Percentiles rank a stretch among this genome's conserved stretches.
phyloP scores from a whole-genome alignment of 2,888 invertebrate genomes.

The Drymonia ruficornis region DNA sequence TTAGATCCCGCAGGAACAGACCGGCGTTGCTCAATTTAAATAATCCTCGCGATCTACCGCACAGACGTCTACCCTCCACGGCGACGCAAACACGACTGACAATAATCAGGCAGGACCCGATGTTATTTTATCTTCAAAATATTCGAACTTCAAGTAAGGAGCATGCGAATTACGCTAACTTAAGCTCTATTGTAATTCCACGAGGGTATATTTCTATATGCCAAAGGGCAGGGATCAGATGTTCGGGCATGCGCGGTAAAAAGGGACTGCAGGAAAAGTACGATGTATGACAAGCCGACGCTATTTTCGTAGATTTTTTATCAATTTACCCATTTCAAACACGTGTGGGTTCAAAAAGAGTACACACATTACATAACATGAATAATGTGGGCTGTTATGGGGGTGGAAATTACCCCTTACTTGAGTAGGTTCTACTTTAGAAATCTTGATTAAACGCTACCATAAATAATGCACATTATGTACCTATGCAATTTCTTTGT shows the following conservation, averaged over 20 bases:
- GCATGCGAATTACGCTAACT: slow-evolving; percentile 25
- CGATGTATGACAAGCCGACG: slow-evolving; percentile 40
- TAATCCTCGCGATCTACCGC: slow-evolving; percentile 11
- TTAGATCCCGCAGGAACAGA: slow-evolving; percentile 11
- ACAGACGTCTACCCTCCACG: slow-evolving; percentile 35
- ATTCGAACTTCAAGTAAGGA: slow-evolving; percentile 37
- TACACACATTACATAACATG: neutral
- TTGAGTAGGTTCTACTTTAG: too few relatives aligned
- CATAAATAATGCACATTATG: too few relatives aligned
- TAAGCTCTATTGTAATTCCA: slow-evolving; percentile 42
- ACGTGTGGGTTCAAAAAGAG: slow-evolving; percentile 29
- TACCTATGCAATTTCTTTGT: too few relatives aligned
- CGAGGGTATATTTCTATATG: slow-evolving; percentile 52
- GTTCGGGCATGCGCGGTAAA: slow-evolving; percentile 67
- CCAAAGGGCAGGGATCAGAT: slow-evolving; percentile 33
- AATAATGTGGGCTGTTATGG: neutral
- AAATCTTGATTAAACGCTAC: too few relatives aligned
- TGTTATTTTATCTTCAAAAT: slow-evolving; percentile 37
- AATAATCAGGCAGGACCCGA: slow-evolving; percentile 46
- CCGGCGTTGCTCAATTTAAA: slow-evolving; percentile 8
- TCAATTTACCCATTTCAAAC: slow-evolving; percentile 40
- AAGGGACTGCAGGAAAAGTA: slow-evolving; percentile 29
- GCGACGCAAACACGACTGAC: slow-evolving; percentile 55
- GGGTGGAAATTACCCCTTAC: too few relatives aligned
- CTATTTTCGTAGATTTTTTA: slow-evolving; percentile 38